phyloP scores from a whole-genome alignment of 2,888 invertebrate genomes.

The Acanthacorydalis orientalis region DNA sequence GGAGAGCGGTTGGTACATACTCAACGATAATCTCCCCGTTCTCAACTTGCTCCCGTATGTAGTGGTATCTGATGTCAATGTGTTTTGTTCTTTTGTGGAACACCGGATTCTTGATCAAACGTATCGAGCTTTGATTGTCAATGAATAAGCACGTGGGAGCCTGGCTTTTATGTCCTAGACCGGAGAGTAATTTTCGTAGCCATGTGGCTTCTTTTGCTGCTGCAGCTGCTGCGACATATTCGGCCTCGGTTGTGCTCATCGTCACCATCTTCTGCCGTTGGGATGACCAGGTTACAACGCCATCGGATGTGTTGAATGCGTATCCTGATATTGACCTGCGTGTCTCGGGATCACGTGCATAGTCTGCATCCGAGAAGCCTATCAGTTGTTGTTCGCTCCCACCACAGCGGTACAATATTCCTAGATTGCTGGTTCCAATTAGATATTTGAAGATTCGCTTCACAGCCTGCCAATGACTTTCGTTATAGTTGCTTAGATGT shows the following conservation, averaged over 20 bases:
- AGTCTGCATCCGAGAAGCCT: conserved; percentile 6
- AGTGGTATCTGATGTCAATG: background rate
- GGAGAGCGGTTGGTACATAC: too few relatives aligned
- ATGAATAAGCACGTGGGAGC: background rate
- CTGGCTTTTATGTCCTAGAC: background rate
- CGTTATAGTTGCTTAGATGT: conserved; percentile 1
- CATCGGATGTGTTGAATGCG: conserved; percentile 11
- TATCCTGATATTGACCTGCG: conserved; percentile 10
- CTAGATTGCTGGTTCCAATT: conserved; percentile 9
- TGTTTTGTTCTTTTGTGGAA: conserved; percentile 1
- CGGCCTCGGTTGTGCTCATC: conserved; percentile 14
- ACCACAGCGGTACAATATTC: conserved; percentile 7
- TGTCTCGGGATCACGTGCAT: conserved; percentile 2
- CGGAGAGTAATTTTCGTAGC: conserved; percentile 7
- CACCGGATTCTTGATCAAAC: background rate
- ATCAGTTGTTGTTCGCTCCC: conserved; percentile 5
- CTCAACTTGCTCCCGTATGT: too few relatives aligned
- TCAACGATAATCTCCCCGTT: too few relatives aligned
- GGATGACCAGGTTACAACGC: conserved; percentile 14
- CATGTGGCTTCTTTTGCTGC: conserved; percentile 12
- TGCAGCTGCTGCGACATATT: conserved; percentile 13
- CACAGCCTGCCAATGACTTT: conserved; percentile 4
- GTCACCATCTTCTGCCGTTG: conserved; percentile 13
- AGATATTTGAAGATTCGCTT: conserved; percentile 12
- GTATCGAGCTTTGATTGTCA: conserved; percentile 6